Conservation (phyloP, 1,140 invertebrate species). For the Neelides sp. region DNA sequence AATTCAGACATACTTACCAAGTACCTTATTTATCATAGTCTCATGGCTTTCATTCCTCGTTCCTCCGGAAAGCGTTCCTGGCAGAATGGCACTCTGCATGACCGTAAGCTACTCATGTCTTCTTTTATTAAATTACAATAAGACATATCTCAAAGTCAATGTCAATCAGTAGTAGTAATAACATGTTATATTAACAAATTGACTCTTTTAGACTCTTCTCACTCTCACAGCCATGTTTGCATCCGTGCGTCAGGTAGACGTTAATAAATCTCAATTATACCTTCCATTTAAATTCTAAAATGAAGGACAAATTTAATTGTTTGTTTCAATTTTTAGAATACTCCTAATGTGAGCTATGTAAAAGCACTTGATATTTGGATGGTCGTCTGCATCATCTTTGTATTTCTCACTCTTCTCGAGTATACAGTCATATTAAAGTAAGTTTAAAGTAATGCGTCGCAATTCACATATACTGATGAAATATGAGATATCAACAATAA, state of each 20-base stretch:
- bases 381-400: conserved; percentile 55
- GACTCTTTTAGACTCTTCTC: conserved; percentile 37
- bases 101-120: conserved; percentile 31
- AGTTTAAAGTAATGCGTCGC: too few relatives aligned
- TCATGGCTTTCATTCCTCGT: conserved; percentile 53
- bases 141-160: not conserved
- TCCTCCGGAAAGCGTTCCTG: conserved; percentile 48
- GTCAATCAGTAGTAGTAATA: not conserved
- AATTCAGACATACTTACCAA: conserved; percentile 49
- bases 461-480: too few relatives aligned
- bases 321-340: conserved; percentile 38
- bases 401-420: conserved; percentile 56
- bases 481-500: too few relatives aligned
- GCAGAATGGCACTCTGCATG: conserved; percentile 45
- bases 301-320: not conserved
- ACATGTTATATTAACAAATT: not conserved
- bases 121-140: not conserved
- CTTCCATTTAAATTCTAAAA: not conserved
- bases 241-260: conserved; percentile 41
- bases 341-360: conserved; percentile 47
- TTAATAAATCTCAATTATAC: not conserved
- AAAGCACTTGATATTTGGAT: conserved; percentile 61
- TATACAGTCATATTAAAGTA: conserved; percentile 49
- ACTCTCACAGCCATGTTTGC: conserved; percentile 51
- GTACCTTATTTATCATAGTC: conserved; percentile 49